Percentiles rank a stretch among this genome's conserved stretches.
Evolutionary conservation across 2,797 vertebrate species (phyloP).

Genomic region (Arrhamphus sclerolepis): DNA sequence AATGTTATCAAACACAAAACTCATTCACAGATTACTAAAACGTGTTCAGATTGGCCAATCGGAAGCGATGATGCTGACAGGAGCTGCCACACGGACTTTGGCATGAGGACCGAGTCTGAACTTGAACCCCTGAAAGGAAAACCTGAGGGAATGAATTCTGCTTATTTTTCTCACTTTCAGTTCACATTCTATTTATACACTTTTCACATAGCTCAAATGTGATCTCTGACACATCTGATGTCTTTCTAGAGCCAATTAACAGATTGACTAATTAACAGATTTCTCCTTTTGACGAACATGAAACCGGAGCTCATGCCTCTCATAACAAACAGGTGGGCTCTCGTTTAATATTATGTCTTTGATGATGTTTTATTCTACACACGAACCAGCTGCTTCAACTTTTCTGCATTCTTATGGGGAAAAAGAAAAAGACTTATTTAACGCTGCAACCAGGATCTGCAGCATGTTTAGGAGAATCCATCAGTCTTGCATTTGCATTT

Average conservation of each 20-base stretch:
- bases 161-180: slow-evolving; percentile 4
- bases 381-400: background rate
- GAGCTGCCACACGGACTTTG: background rate
- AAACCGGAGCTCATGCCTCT: background rate
- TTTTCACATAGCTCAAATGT: slow-evolving; percentile 7
- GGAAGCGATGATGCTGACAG: background rate
- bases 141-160: no score
- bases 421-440: background rate
- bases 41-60: background rate
- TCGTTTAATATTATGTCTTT: no score
- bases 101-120: background rate
- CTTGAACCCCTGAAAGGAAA: no score
- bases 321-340: background rate
- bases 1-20: background rate
- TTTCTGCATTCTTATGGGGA: background rate
- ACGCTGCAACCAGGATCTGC: background rate
- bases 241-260: slow-evolving; percentile 45
- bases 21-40: background rate
- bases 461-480: slow-evolving; percentile 20
- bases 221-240: slow-evolving; percentile 35
- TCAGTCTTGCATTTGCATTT: slow-evolving; percentile 48
- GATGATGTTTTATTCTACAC: background rate
- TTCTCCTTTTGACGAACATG: background rate
- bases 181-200: slow-evolving; percentile 20
- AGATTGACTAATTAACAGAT: slow-evolving; percentile 36